Conservation (phyloP, 30 jellyfish, hydroid and myxozoan species). For the Aurelia aurita region DNA sequence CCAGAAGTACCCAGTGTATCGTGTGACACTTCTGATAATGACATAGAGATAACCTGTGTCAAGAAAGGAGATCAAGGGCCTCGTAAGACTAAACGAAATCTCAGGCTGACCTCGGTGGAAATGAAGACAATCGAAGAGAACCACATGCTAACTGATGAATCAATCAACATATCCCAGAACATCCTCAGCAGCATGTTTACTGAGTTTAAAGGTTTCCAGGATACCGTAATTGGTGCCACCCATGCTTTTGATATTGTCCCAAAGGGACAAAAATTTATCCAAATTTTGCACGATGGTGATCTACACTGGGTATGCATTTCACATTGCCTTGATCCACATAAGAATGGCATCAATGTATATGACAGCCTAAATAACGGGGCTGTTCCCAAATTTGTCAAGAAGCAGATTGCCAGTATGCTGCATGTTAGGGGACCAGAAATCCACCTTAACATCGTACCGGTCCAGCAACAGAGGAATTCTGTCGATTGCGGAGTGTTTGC, state of each 20-base stretch:
- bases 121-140: too few relatives aligned
- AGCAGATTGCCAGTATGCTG: slow-evolving; percentile 4
- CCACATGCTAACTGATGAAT: slow-evolving; percentile 30
- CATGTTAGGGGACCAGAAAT: too few relatives aligned
- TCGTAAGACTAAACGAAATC: not conserved
- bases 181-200: slow-evolving; percentile 24
- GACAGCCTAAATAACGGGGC: slow-evolving; percentile 23
- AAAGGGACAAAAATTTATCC: slow-evolving; percentile 10
- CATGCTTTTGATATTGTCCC: not conserved
- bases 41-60: slow-evolving; percentile 8
- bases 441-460: not conserved
- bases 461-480: slow-evolving; percentile 31
- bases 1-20: too few relatives aligned
- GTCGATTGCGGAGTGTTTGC: slow-evolving; percentile 48
- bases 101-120: not conserved
- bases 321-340: not conserved
- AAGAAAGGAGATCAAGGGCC: not conserved
- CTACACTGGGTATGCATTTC: slow-evolving; percentile 32
- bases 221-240: slow-evolving; percentile 3
- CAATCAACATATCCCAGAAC: slow-evolving; percentile 17
- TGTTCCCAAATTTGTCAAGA: not conserved
- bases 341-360: not conserved
- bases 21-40: not conserved
- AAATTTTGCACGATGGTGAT: slow-evolving; percentile 26
- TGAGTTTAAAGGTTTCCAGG: slow-evolving; percentile 13